phyloP scores from a whole-genome alignment of 2,888 invertebrate species.

The Latrodectus hesperus region DNA sequence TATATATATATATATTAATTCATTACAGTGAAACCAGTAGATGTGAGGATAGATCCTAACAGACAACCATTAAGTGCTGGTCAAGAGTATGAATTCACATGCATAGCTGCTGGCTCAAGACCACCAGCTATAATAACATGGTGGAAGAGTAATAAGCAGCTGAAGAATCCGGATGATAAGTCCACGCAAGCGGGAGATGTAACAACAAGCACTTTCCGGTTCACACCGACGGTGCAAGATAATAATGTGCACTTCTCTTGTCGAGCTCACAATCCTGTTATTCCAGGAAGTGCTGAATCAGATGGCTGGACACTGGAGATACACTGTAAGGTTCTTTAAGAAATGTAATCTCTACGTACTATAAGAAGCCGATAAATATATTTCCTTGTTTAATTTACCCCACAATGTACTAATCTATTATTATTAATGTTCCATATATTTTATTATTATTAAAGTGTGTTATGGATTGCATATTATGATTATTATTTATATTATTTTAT shows the following conservation, averaged over 20 bases:
- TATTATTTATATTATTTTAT: no score
- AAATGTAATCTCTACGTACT: background rate
- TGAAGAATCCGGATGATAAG: constrained; percentile 76
- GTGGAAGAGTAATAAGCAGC: constrained; percentile 88
- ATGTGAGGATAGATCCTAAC: constrained; percentile 85
- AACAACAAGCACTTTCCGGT: constrained; percentile 71
- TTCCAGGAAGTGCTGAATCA: constrained; percentile 71
- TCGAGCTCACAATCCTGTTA: constrained; percentile 72
- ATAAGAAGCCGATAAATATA: background rate
- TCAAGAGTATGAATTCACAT: constrained; percentile 86
- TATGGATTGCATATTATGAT: no score
- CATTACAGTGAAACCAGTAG: constrained; percentile 84
- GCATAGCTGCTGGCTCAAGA: constrained; percentile 89
- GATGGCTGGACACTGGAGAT: constrained; percentile 72
- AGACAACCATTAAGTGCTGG: constrained; percentile 90
- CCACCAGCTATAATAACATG: constrained; percentile 86
- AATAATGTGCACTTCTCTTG: constrained; percentile 78
- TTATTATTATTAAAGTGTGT: no score
- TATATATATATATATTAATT: background rate
- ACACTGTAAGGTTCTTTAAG: constrained; percentile 71
- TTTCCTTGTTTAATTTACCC: no score
- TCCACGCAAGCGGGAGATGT: constrained; percentile 51
- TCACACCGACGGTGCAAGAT: constrained; percentile 72
- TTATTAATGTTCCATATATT: no score
- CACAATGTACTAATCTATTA: no score